Percentiles rank a stretch among this genome's conserved stretches.
These are phyloP conservation scores for Cremastobaeus sp. DNA, from an alignment of 2,888 invertebrate genomes.

Conservation along the genomic window DNA sequence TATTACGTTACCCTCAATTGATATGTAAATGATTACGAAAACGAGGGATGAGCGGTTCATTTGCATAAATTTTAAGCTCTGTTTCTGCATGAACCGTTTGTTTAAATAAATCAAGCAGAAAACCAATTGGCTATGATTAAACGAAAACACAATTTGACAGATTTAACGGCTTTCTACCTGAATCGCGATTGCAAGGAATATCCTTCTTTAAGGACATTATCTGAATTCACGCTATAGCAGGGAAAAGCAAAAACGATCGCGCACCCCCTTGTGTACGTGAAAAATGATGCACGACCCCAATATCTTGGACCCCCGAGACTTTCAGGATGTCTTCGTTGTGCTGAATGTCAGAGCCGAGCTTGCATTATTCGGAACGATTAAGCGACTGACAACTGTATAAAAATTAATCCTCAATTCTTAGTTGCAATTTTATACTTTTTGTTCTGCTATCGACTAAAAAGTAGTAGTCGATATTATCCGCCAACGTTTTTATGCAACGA, in stretches of 20 bases:
- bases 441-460: no score
- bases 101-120: no score
- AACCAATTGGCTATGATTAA: background rate
- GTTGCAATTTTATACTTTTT: no score
- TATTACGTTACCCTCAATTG: no score
- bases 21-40: no score
- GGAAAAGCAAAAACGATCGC: conserved; percentile 74
- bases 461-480: no score
- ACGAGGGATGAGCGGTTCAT: no score
- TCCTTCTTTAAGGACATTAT: conserved; percentile 78
- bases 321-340: conserved; percentile 71
- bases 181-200: conserved; percentile 69
- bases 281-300: conserved; percentile 77
- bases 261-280: conserved; percentile 77
- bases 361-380: conserved; percentile 72
- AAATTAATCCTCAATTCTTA: no score
- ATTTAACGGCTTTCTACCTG: conserved; percentile 65
- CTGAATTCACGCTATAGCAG: conserved; percentile 70
- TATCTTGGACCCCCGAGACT: conserved; percentile 69
- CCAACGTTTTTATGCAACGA: no score
- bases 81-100: no score
- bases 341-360: conserved; percentile 67
- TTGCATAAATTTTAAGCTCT: no score
- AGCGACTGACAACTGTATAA: conserved; percentile 69
- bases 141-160: conserved; percentile 11